Evolutionary conservation across 2,888 invertebrate genomes (phyloP).

Genomic region (Eupithecia exiguata): DNA sequence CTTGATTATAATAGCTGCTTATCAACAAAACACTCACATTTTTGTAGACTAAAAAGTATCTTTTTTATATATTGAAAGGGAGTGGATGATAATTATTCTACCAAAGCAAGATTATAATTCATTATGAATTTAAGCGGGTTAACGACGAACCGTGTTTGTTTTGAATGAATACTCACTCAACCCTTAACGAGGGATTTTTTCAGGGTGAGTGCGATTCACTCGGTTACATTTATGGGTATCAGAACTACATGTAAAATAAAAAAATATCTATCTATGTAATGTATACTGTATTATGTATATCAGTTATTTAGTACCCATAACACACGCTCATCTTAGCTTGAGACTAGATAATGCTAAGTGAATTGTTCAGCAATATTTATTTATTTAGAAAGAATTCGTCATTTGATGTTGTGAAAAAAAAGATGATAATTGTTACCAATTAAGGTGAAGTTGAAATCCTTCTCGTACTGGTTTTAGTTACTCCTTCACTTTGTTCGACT

Average conservation of each 20-base stretch:
- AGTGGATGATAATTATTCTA: not conserved
- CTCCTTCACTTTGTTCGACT: not conserved
- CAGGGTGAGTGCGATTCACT: not conserved
- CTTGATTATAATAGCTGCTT: not conserved
- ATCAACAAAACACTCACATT: conserved; percentile 1
- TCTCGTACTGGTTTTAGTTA: not conserved
- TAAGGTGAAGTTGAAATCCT: too few relatives aligned
- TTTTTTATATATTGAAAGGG: not conserved
- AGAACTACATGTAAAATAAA: too few relatives aligned
- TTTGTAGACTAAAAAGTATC: not conserved
- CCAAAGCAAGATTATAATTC: not conserved
- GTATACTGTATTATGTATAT: too few relatives aligned
- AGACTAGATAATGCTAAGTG: too few relatives aligned
- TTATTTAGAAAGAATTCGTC: too few relatives aligned
- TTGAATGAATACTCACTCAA: not conserved
- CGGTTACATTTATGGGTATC: not conserved
- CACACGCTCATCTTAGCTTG: too few relatives aligned
- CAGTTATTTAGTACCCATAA: too few relatives aligned
- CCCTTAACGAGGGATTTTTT: not conserved
- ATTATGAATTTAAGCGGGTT: not conserved
- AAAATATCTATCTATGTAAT: too few relatives aligned
- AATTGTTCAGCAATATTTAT: too few relatives aligned
- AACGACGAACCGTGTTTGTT: not conserved
- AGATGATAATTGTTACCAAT: too few relatives aligned
- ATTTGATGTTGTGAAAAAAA: too few relatives aligned